These are phyloP conservation scores for Jacana jacana DNA, from an alignment of 2,113 vertebrate species.

Conservation along the genomic window DNA sequence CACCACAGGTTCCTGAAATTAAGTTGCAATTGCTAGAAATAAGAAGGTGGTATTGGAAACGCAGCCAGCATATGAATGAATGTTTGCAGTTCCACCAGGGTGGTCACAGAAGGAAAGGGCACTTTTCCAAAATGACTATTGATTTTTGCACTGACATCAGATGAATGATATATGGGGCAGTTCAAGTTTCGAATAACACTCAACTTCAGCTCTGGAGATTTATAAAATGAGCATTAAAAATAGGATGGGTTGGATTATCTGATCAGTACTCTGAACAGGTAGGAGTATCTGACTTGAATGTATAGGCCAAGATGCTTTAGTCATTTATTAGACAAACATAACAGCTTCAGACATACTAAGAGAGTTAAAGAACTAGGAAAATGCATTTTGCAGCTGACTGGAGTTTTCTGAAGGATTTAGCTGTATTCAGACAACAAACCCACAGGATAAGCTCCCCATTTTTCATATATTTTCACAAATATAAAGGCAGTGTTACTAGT, in stretches of 20 bases:
- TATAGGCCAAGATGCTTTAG: background rate
- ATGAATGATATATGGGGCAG: background rate
- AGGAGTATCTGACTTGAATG: background rate
- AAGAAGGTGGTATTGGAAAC: conserved; percentile 9
- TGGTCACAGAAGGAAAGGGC: conserved; percentile 28
- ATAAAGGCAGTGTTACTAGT: background rate
- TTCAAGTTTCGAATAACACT: background rate
- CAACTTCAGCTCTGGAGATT: background rate
- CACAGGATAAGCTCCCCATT: background rate
- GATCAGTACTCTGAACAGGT: background rate
- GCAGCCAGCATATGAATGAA: conserved; percentile 32
- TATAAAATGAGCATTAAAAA: conserved; percentile 22
- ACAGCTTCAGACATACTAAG: background rate
- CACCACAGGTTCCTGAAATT: conserved; percentile 46
- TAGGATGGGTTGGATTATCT: background rate
- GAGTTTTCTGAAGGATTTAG: background rate
- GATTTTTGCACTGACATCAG: background rate
- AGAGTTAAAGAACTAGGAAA: background rate
- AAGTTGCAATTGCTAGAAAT: conserved; percentile 44
- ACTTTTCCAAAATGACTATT: conserved; percentile 29
- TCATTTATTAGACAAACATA: background rate
- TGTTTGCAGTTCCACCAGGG: conserved; percentile 26
- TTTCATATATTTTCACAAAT: background rate
- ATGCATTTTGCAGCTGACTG: background rate
- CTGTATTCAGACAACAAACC: background rate